Evolutionary conservation across 2,797 vertebrate species (phyloP), one percentile per base, ranked within the genome.

Genomic region (Xiphophorus birchmanni): DNA sequence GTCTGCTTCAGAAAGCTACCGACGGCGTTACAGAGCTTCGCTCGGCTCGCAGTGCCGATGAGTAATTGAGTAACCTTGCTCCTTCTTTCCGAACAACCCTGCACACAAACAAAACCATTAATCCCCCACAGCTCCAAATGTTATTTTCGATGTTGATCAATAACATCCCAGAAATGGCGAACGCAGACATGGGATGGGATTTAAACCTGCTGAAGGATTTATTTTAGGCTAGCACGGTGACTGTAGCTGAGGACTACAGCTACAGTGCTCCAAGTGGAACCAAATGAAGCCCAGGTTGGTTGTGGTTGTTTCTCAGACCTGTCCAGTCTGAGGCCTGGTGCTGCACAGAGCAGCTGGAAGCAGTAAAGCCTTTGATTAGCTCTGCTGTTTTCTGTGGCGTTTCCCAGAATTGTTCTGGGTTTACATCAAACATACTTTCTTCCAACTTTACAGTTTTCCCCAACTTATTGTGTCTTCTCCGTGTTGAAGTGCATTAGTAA

Each of bases 141-240:
- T 67, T 48, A 78, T 85, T 87, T 81, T 58, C 60, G 76, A 74
- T 83, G n/a, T 84, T 81, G 83, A 93, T 93, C 87, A 85, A 85
- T 87, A 89, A 82, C 60, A 75, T 78, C 65, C 76, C 81, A 76
- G 78, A 81, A 88, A 89, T 42, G 40, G 52, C 7, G 35, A 88
- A 77, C 78, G 67, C 75, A 80, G 69, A 58, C 56, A n/a, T 73
- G 47, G 60, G 78, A 76, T 78, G 58, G 56, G 80, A 32, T 73
- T 91, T 86, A 63, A 82, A 76, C n/a, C 78, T 8, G 2, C 11
- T 13, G 21, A 69, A 35, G 67, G 63, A 7, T 50, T 79, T 74
- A 35, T 50, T 32, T 50, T 32, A 80, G 77, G 77, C 48, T 56
- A n/a, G 52, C 50, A 18, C 17, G 47, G 47, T 18, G 5, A 48